Conservation (phyloP, 2,888 invertebrate genomes). For the Dryococelus australis region DNA sequence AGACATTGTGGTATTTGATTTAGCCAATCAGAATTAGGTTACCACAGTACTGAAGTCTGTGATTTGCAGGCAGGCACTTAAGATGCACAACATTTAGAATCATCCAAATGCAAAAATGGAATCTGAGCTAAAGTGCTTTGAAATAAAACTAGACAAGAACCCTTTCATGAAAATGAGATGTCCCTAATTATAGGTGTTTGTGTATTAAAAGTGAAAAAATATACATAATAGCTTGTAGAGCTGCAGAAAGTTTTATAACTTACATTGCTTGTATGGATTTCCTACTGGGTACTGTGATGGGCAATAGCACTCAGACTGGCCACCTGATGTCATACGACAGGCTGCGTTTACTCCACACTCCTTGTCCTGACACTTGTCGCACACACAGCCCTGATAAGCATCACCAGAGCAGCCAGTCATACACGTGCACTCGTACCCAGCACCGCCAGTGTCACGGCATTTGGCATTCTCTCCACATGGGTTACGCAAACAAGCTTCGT, state of each 20-base stretch:
- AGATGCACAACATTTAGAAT: too few species aligned
- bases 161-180: too few species aligned
- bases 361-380: constrained; percentile 81
- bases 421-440: constrained; percentile 84
- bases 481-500: constrained; percentile 71
- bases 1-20: too few species aligned
- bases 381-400: constrained; percentile 80
- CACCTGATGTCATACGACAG: constrained; percentile 73
- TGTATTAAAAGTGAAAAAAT: too few species aligned
- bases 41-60: too few species aligned
- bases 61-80: too few species aligned
- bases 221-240: not conserved
- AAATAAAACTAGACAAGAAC: too few species aligned
- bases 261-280: constrained; percentile 86
- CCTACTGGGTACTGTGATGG: constrained; percentile 83
- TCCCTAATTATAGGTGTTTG: too few species aligned
- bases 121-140: too few species aligned
- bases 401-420: constrained; percentile 82
- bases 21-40: too few species aligned
- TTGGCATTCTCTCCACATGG: constrained; percentile 86
- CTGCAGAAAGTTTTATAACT: constrained; percentile 57
- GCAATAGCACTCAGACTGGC: constrained; percentile 81
- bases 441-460: constrained; percentile 76
- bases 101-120: too few species aligned
- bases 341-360: constrained; percentile 84